Percentiles rank a stretch among this genome's conserved stretches.
Conservation (phyloP, 2,888 invertebrate species). For the Timandra comae region DNA sequence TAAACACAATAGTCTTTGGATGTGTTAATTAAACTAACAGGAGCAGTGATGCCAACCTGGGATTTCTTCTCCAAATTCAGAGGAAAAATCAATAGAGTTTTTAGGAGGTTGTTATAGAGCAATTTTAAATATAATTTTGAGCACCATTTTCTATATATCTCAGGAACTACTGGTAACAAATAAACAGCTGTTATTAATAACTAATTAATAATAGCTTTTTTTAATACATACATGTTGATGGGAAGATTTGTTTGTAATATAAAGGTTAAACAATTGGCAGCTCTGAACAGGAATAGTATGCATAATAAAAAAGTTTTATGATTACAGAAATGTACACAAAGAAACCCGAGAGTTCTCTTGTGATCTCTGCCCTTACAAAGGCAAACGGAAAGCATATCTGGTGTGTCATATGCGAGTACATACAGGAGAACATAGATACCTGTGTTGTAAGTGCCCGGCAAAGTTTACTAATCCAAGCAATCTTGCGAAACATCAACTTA, state of each 20-base stretch:
- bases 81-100: too few relatives aligned
- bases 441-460: slow-evolving; percentile 25
- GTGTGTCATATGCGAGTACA: slow-evolving; percentile 26
- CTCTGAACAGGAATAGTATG: too few relatives aligned
- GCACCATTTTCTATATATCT: too few relatives aligned
- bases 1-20: too few relatives aligned
- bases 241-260: neutral
- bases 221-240: neutral
- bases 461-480: slow-evolving; percentile 25
- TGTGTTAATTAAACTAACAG: too few relatives aligned
- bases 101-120: too few relatives aligned
- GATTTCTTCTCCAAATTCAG: too few relatives aligned
- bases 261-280: neutral
- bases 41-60: too few relatives aligned
- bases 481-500: slow-evolving; percentile 23
- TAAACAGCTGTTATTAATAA: too few relatives aligned
- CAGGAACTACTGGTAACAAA: too few relatives aligned
- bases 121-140: too few relatives aligned
- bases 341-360: slow-evolving; percentile 23
- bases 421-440: slow-evolving; percentile 24
- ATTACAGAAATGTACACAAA: slow-evolving; percentile 23
- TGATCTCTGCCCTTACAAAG: slow-evolving; percentile 25
- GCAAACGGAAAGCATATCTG: slow-evolving; percentile 24
- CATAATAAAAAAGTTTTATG: neutral
- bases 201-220: too few relatives aligned